phyloP scores from a whole-genome alignment of 2,888 invertebrate genomes.

The Epinotia bilunana region DNA sequence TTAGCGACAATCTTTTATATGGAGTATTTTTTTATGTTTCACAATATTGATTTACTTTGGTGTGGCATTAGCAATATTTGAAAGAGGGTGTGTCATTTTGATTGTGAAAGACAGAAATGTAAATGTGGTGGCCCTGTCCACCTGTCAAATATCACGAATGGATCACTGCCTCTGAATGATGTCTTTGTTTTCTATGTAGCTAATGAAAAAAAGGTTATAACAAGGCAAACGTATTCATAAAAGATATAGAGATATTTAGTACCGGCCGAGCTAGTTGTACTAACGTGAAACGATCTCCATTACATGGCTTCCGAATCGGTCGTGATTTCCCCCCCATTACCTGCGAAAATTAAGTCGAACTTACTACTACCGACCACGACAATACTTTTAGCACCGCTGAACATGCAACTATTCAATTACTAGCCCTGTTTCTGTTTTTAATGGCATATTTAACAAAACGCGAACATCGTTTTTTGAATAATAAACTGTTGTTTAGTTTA shows the following conservation, averaged over 20 bases:
- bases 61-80: no score
- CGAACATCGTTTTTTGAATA: conserved; percentile 43
- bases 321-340: conserved; percentile 67
- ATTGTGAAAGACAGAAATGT: no score
- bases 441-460: conserved; percentile 50
- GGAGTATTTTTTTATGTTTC: no score
- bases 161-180: no score
- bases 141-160: no score
- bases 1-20: background rate
- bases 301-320: conserved; percentile 59
- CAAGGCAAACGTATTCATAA: background rate
- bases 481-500: conserved; percentile 15
- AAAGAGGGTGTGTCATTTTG: no score
- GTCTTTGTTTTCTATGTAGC: no score
- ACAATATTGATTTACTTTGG: no score
- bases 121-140: no score
- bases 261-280: conserved; percentile 49
- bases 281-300: conserved; percentile 57
- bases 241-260: background rate
- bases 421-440: conserved; percentile 58
- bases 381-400: conserved; percentile 66
- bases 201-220: background rate
- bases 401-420: conserved; percentile 79
- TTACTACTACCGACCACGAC: conserved; percentile 67
- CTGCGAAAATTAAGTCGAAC: conserved; percentile 69